Evolutionary conservation across 2,888 invertebrate species (phyloP), one percentile per base, ranked within the genome.

Genomic region (Hoplodrina blanda): DNA sequence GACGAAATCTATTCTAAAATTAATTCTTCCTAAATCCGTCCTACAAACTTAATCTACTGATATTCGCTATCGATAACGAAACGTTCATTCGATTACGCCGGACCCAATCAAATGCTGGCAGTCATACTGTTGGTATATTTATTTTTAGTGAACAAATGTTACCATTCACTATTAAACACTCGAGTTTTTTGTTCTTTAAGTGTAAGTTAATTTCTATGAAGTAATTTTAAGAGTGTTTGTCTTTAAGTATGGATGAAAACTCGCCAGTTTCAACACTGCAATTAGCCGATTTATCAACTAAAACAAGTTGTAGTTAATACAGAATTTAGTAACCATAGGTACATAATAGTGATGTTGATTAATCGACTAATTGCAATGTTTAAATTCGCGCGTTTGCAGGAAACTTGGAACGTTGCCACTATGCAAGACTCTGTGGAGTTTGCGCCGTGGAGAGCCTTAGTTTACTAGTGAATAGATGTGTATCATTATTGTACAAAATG

Each of bases 71-170:
- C 72, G 62, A 74, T 64, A 53, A 67, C 49, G 65, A 25, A 57
- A 72, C 77, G 73, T 82, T 77, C 33, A 56, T 67, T 76, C 65
- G 71, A 77, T 73, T 66, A 78, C 72, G 73, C 78, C 74, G 75
- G 75, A 82, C 72, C 79, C 81, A 81, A 77, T 80, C 75, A 80
- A 82, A 69, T 79, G 55, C 75, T 73, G 73, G 69, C 85, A 74
- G 78, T 81, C 60, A 81, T 13, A 81, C 71, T 83, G 83, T 62
- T 54, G 44, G 73, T 71, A 86, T 85, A 83, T 88, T 90, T 91
- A 91, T 89, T 90, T 90, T 93, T 94, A 95, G 94, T 94, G 94
- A 94, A 94, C 93, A 93, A 94, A 93, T 94, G 95, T 95, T 95
- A 95, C 95, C 95, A 95, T 94, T 94, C 94, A 94, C 93, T 94